These are phyloP conservation scores for Acronicta leporina DNA, from an alignment of 2,888 invertebrate species.

Conservation along the genomic window DNA sequence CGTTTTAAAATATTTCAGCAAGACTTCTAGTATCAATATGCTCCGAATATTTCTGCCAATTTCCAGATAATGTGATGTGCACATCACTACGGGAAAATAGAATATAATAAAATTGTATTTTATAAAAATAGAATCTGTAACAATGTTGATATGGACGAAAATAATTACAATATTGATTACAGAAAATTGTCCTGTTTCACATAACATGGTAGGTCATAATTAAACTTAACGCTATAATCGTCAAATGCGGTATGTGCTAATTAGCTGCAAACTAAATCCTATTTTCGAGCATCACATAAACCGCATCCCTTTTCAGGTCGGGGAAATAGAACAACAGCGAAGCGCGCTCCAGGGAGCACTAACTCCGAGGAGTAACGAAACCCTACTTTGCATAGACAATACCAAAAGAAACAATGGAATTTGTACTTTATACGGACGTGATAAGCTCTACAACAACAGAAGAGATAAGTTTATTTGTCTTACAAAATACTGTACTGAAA, in stretches of 20 bases:
- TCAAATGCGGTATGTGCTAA: conserved; percentile 19
- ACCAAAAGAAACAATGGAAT: conserved; percentile 37
- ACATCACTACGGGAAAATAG: no score
- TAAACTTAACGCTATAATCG: conserved; percentile 10
- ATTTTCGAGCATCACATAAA: conserved; percentile 31
- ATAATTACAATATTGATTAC: not conserved
- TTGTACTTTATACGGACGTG: conserved; percentile 31
- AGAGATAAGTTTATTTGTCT: conserved; percentile 40
- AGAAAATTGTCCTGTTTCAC: not conserved
- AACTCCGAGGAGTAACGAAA: conserved; percentile 53
- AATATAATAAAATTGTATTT: no score
- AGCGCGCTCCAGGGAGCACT: conserved; percentile 65
- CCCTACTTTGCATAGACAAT: conserved; percentile 37
- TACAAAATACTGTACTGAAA: conserved; percentile 33
- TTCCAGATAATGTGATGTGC: no score
- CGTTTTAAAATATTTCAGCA: no score
- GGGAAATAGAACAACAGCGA: conserved; percentile 58
- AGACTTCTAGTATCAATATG: no score
- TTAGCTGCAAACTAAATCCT: conserved; percentile 11
- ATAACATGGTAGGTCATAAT: conserved; percentile 1
- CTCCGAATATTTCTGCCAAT: no score
- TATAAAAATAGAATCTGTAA: no score
- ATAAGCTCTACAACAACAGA: conserved; percentile 35
- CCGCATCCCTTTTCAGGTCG: conserved; percentile 57
- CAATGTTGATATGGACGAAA: not conserved